A percentile compares a stretch with the other conserved stretches of the same genome.
These are phyloP conservation scores for Leptocoma aspasia DNA, from an alignment of 2,113 vertebrate species.

Conservation along the genomic window DNA sequence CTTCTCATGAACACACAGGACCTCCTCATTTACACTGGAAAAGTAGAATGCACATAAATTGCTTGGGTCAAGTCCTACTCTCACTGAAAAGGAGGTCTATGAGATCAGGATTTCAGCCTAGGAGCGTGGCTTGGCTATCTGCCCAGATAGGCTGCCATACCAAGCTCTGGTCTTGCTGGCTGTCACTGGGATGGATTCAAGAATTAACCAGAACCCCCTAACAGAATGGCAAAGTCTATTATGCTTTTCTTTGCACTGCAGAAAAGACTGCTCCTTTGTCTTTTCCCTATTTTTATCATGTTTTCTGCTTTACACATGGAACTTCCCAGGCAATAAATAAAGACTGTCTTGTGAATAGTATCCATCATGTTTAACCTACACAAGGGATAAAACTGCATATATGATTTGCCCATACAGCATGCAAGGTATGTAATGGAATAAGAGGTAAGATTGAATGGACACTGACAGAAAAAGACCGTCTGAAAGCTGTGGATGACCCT, in stretches of 20 bases:
- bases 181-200: not conserved
- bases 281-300: not conserved
- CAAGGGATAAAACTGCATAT: no score
- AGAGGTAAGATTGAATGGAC: not conserved
- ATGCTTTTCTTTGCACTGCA: not conserved
- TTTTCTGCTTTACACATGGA: not conserved
- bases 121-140: not conserved
- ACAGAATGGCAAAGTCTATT: not conserved
- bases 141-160: no score
- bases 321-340: not conserved
- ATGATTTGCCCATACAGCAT: not conserved
- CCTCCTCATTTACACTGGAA: not conserved
- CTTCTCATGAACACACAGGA: not conserved
- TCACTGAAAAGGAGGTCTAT: not conserved
- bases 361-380: not conserved
- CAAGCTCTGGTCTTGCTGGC: accelerated
- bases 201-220: not conserved
- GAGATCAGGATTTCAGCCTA: not conserved
- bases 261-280: not conserved
- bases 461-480: not conserved
- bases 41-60: not conserved
- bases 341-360: not conserved
- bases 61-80: accelerated
- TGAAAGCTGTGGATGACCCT: not conserved
- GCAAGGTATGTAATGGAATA: not conserved